These are phyloP conservation scores for Tiaroga cobitis DNA, from an alignment of 2,797 vertebrate species.

Conservation along the genomic window DNA sequence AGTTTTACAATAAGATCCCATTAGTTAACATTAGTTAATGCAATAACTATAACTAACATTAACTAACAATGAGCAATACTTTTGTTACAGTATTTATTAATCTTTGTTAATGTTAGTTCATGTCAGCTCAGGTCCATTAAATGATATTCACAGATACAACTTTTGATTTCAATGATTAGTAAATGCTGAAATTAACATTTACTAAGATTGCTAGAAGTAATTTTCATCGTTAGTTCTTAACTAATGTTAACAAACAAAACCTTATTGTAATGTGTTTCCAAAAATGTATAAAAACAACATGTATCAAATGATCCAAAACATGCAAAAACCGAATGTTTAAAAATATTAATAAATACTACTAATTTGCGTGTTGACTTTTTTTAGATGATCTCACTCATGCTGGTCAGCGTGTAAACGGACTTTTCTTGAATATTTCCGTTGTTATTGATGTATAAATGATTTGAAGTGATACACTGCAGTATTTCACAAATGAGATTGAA, in stretches of 20 bases:
- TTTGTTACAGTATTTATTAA: no score
- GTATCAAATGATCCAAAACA: background rate
- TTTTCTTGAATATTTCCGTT: background rate
- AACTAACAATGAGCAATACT: no score
- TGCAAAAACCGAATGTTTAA: background rate
- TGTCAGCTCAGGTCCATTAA: no score
- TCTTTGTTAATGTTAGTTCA: no score
- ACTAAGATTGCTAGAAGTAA: no score
- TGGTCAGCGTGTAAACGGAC: background rate
- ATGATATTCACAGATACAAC: no score
- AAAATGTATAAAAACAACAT: background rate
- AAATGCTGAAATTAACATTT: no score
- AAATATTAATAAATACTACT: background rate
- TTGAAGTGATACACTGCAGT: background rate
- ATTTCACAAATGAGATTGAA: background rate
- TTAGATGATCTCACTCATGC: background rate
- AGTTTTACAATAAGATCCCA: no score
- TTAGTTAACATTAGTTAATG: no score
- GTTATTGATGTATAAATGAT: background rate
- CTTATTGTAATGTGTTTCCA: background rate
- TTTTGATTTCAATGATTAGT: no score
- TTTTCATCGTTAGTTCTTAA: no score
- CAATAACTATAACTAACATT: no score
- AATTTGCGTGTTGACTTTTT: background rate
- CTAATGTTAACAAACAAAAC: background rate